phyloP scores from a whole-genome alignment of 2,888 invertebrate genomes.

The Sclerodermus sp. region DNA sequence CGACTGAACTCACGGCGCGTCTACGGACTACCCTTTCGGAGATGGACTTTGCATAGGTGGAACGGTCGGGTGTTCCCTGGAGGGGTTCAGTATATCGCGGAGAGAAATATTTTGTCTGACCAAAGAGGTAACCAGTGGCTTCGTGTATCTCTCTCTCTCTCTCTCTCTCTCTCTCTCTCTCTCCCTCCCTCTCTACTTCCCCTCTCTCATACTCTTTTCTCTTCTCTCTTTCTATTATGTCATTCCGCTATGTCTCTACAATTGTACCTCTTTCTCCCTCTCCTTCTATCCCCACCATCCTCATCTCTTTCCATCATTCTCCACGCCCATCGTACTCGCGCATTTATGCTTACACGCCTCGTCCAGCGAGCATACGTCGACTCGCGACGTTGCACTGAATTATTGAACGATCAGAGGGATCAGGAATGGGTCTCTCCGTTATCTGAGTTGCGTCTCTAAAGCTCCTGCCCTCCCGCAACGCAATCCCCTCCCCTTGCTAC shows the following conservation, averaged over 20 bases:
- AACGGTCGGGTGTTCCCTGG: constrained; percentile 32
- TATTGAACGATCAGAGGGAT: constrained; percentile 30
- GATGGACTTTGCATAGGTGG: constrained; percentile 21
- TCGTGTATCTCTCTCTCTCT: constrained; percentile 15
- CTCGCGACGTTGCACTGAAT: constrained; percentile 38
- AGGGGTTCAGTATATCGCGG: constrained; percentile 32
- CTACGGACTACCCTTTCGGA: constrained; percentile 10
- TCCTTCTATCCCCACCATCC: background rate
- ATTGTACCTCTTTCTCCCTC: too few relatives aligned
- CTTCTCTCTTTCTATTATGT: background rate
- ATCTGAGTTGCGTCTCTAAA: background rate
- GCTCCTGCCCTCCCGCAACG: background rate
- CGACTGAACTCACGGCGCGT: constrained; percentile 14
- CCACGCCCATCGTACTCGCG: constrained; percentile 21
- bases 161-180: constrained; percentile 5
- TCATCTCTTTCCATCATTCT: constrained; percentile 8
- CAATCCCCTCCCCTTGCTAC: too few relatives aligned
- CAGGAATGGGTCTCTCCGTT: too few relatives aligned
- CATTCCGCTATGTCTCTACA: background rate
- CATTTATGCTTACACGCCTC: constrained; percentile 40
- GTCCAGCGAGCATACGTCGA: constrained; percentile 29
- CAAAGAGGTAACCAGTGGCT: constrained; percentile 35
- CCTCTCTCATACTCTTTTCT: background rate
- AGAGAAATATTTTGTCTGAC: constrained; percentile 45
- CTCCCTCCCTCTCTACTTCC: background rate